Evolutionary conservation across 2,888 invertebrate genomes (phyloP).

Genomic region (Tenthredo scrophulariae): DNA sequence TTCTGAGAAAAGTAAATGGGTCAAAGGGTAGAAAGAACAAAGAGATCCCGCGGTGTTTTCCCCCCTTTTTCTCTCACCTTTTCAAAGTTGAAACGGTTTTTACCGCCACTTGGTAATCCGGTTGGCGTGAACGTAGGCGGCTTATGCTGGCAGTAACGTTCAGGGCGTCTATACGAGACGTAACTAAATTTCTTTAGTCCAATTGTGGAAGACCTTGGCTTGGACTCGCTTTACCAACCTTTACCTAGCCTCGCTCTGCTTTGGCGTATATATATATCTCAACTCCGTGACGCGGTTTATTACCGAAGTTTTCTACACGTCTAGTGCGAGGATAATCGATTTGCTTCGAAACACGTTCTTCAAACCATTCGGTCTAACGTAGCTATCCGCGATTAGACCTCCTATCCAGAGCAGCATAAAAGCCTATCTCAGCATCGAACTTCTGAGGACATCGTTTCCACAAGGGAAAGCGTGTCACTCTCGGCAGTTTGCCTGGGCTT

Average conservation of each 20-base stretch:
- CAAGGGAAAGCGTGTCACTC: conserved; percentile 30
- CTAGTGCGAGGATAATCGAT: conserved; percentile 70
- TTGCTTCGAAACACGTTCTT: conserved; percentile 59
- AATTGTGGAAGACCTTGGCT: conserved; percentile 65
- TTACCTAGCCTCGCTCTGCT: conserved; percentile 16
- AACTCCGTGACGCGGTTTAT: conserved; percentile 62
- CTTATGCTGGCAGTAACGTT: conserved; percentile 8
- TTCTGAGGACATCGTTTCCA: neutral
- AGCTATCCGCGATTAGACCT: neutral
- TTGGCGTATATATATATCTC: conserved; percentile 13
- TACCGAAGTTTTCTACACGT: conserved; percentile 64
- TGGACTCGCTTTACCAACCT: conserved; percentile 49
- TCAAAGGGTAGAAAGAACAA: conserved; percentile 47
- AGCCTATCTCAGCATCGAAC: neutral
- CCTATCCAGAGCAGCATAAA: neutral
- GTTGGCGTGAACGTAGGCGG: conserved; percentile 33
- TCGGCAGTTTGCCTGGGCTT: neutral
- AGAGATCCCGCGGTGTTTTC: conserved; percentile 27
- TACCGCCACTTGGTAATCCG: conserved; percentile 29
- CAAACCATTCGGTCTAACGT: conserved; percentile 19
- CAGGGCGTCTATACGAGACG: conserved; percentile 30
- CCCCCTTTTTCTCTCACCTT: conserved; percentile 23
- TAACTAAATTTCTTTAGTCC: conserved; percentile 52
- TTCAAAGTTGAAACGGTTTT: conserved; percentile 39
- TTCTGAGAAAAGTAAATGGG: conserved; percentile 44